Percentiles rank a stretch among this genome's conserved stretches.
Conservation (phyloP, 1,140 invertebrate species). For the Radopholus similis region DNA sequence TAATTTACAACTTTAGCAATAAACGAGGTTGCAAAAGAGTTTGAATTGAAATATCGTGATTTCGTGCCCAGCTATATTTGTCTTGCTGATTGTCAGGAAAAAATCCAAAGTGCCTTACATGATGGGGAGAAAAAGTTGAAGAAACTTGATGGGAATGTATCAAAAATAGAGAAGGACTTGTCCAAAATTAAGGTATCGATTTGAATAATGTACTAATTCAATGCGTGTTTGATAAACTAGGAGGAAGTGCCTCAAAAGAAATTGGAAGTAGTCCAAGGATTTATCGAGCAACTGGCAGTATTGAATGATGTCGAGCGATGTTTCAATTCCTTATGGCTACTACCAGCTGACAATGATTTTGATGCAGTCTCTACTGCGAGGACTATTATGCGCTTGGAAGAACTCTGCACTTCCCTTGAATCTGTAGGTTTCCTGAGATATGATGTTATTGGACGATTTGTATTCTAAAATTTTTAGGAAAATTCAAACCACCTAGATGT, state of each 20-base stretch:
- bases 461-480: neutral
- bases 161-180: constrained; percentile 2
- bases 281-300: constrained; percentile 2
- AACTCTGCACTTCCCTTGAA: constrained; percentile 6
- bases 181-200: neutral
- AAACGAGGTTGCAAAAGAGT: constrained; percentile 14
- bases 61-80: constrained; percentile 13
- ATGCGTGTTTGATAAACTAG: neutral
- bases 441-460: neutral
- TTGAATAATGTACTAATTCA: neutral
- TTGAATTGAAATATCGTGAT: constrained; percentile 23
- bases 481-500: neutral
- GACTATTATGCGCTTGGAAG: constrained; percentile 11
- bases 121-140: constrained; percentile 9
- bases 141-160: neutral
- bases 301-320: constrained; percentile 13
- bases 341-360: neutral
- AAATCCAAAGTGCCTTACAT: constrained; percentile 6
- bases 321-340: constrained; percentile 14
- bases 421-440: neutral
- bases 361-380: constrained; percentile 3
- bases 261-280: neutral
- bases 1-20: neutral
- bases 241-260: constrained; percentile 1
- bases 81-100: constrained; percentile 24